These are phyloP conservation scores for Anagyrus pseudococci DNA, from an alignment of 2,888 invertebrate genomes.

Conservation along the genomic window DNA sequence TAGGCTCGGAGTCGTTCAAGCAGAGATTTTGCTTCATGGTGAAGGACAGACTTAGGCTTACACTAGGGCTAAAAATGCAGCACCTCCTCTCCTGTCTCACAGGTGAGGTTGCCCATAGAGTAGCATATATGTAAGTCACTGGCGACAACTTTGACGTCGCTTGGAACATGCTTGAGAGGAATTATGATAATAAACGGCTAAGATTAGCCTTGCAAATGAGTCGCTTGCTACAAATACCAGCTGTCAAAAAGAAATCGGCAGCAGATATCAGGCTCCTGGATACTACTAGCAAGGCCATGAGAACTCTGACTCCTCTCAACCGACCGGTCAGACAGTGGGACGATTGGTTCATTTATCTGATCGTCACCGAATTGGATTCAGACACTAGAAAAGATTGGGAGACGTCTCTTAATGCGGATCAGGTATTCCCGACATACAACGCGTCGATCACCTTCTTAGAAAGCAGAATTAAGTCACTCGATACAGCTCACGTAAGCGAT, in stretches of 20 bases:
- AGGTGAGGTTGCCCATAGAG: background rate
- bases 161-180: background rate
- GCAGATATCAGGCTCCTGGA: background rate
- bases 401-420: background rate
- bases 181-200: background rate
- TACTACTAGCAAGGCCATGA: background rate
- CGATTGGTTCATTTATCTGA: background rate
- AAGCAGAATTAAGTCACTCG: background rate
- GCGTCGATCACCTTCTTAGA: background rate
- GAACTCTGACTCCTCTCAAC: background rate
- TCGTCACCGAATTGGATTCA: background rate
- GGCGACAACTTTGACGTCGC: constrained; percentile 1
- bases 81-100: background rate
- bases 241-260: background rate
- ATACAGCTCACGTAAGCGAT: background rate
- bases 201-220: background rate
- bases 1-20: background rate
- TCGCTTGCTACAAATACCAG: background rate
- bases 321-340: too few relatives aligned
- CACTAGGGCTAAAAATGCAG: background rate
- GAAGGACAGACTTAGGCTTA: background rate
- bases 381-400: background rate
- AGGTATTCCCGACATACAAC: background rate
- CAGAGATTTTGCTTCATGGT: background rate
- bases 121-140: background rate